Evolutionary conservation across 2,113 vertebrate genomes (phyloP), one percentile per base, ranked within the genome.

Genomic region (Anguilla japonica): DNA sequence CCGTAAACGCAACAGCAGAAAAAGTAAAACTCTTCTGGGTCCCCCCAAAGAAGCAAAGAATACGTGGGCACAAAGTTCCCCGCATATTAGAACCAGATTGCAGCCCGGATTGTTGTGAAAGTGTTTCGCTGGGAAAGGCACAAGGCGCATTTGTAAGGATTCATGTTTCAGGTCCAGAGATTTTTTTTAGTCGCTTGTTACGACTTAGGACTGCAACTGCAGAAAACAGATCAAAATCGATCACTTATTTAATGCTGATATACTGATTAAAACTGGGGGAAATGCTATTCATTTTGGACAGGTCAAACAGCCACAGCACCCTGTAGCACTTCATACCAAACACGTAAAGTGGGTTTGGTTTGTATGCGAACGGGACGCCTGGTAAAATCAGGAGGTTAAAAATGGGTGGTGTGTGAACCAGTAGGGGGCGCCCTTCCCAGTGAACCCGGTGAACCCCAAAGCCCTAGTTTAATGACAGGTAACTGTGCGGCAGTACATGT

Each of bases 31-130:
- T 26, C 5, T 78, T 22, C 22, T 29, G 4, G 34, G 26, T 20
- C 8, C 82, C 41, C 83, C 5, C 0, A 16, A 71, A 29, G 39
- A 7, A 80, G 40, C 14, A 34, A 85, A 43, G 34, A 85, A 26
- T 60, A 46, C 11, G 40, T 29, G 22, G 78, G 43, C 18, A 56
- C 16, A 26, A 89, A 91, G 91, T 88, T 90, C 43, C 39, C 88
- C 83, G 86, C 67, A 87, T 87, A 95, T 92, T 88, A 90, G 90
- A 94, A 94, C 91, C 94, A 94, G 90, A 92, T 89, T 94, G 90
- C 57, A 93, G 91, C 90, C 91, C 88, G 90, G 84, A 94, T 93
- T 93, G 88, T 85, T 88, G 87, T 81, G 85, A 87, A 84, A 79
- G 20, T 29, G 14, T 83, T 83, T 78, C 60, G 22, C 39, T 18